Conservation (phyloP, 2,113 vertebrate species). For the Panurus biarmicus region DNA sequence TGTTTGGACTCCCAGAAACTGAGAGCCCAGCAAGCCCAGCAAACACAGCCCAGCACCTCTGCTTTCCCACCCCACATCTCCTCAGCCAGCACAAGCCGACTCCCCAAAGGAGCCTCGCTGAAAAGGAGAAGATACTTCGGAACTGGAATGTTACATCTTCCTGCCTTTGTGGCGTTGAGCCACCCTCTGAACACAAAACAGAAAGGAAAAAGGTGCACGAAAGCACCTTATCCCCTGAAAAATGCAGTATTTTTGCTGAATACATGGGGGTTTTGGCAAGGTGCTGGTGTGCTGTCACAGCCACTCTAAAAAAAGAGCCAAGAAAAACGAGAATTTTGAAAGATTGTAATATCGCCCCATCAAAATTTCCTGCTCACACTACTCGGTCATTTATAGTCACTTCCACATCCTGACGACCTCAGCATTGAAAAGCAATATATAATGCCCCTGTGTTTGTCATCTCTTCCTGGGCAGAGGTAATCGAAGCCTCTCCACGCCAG, state of each 20-base stretch:
- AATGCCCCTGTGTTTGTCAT: background rate
- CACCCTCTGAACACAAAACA: fast-evolving
- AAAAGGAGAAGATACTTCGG: background rate
- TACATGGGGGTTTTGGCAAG: background rate
- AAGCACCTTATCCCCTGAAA: background rate
- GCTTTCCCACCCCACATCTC: fast-evolving
- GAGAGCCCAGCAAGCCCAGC: no score
- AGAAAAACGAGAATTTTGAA: background rate
- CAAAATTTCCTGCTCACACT: background rate
- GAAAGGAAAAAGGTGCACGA: fast-evolving
- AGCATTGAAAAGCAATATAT: background rate
- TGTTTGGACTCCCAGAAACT: fast-evolving
- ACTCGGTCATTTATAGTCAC: background rate
- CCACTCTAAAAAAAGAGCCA: background rate
- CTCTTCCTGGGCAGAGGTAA: background rate
- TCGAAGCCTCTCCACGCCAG: background rate
- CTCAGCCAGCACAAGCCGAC: background rate
- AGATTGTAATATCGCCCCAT: fast-evolving
- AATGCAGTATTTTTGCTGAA: background rate
- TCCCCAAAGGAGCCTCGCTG: no score
- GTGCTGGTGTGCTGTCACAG: background rate
- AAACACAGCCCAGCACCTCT: fast-evolving
- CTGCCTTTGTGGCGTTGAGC: no score
- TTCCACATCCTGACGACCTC: background rate
- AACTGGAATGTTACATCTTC: background rate